Percentiles rank a stretch among this genome's conserved stretches.
Evolutionary conservation across 2,888 invertebrate genomes (phyloP).

Genomic region (Strigamia transsilvanica): DNA sequence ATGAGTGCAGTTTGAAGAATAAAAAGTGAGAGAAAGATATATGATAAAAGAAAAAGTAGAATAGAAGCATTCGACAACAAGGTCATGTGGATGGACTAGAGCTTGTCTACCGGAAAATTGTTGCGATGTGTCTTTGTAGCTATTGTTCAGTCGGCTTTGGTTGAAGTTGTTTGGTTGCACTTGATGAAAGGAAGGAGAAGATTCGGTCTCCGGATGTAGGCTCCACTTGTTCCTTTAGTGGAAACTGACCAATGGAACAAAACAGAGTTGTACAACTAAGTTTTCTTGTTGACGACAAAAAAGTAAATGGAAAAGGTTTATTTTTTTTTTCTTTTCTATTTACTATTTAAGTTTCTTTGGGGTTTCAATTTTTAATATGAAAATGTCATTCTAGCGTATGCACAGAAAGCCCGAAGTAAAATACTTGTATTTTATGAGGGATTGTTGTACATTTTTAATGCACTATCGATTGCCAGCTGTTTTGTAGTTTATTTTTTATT

Average conservation of each 20-base stretch:
- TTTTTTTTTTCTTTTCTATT: background rate
- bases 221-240: constrained; percentile 10
- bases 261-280: constrained; percentile 26
- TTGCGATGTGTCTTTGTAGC: constrained; percentile 26
- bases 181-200: constrained; percentile 24
- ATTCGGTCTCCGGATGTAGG: constrained; percentile 30
- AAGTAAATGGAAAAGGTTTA: background rate
- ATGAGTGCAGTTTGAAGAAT: background rate
- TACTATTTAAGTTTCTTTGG: background rate
- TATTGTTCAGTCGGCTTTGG: constrained; percentile 21
- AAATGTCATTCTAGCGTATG: too few relatives aligned
- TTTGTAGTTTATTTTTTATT: too few relatives aligned
- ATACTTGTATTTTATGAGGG: too few relatives aligned
- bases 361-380: background rate
- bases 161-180: constrained; percentile 13
- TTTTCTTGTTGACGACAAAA: background rate
- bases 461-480: too few relatives aligned
- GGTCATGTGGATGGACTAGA: constrained; percentile 4
- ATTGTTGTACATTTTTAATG: too few relatives aligned
- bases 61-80: background rate
- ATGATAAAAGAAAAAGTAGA: background rate
- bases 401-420: too few relatives aligned
- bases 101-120: constrained; percentile 12
- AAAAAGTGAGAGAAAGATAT: background rate
- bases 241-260: constrained; percentile 25